Base-by-base conservation (phyloP, 2,113 vertebrate species). In the Mesitornis unicolor region DNA sequence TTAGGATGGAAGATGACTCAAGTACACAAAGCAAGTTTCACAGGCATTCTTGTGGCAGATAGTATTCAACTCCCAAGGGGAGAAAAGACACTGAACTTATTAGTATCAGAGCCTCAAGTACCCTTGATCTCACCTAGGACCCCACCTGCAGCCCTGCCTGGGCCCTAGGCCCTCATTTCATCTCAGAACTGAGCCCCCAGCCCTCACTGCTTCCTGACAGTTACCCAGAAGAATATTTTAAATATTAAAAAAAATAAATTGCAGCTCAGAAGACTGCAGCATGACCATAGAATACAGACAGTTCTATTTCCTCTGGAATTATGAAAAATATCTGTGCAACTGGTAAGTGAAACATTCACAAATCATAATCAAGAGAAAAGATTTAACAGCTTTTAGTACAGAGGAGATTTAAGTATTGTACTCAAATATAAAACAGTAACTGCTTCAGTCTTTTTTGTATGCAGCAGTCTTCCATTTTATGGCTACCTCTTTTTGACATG, bases 61-160 rank as follows among this genome's bases (percentile, higher is more conserved):
- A 79, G 56, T 48, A 56, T 20, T 5, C 25, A 87, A 12, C 33
- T 57, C 18, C 45, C 29, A 20, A 67, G 6, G 18, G 13, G 17
- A 69, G 11, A 79, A 69, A 88, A 90, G 8, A 7, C 13, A 51
- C 84, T 48, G 18, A 65, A 88, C 64, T 59, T 43, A 31, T n/a
- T 42, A 33, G 2, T 50, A n/a, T 59, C 7, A 35, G 40, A 48
- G 42, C 16, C 14, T 26, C 17, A 50, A n/a, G 25, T 22, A 42
- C 8, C 6, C 16, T 19, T 45, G 31, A 48, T 7, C 7, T 83
- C 45, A 73, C 8, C 17, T 48, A 57, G 42, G 42, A 67, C 11
- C 10, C 12, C 7, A 25, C 10, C 3, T 7, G 28, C 25, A 38
- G 0, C 0, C 25, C 10, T 2, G 22, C 40, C 42, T 59, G 33